Base-by-base conservation (phyloP, 2,113 vertebrate genomes). In the Aphelocoma coerulescens region DNA sequence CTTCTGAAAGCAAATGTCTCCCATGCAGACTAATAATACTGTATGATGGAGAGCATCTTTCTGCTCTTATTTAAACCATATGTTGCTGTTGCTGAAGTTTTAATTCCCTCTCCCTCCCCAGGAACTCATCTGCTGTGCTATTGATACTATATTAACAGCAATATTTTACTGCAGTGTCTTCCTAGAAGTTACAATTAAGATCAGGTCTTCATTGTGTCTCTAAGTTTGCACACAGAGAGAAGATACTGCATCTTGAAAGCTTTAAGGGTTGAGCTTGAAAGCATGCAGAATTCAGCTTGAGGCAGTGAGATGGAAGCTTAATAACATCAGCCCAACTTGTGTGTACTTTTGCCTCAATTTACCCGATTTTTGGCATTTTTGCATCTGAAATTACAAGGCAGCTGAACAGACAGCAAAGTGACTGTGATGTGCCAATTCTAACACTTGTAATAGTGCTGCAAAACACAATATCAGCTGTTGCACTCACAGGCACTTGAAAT, bases 111-210 rank as follows among this genome's bases (percentile, higher is more conserved):
- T 30, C 22, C 4, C 27, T 88, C 54, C 55, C n/a, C 48, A 55
- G 79, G 28, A 92, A 37, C 61, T 93, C 63, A 54, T 93, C 86
- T 95, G 80, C 51, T 92, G 6, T 73, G 23, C 46, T 63, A 16
- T 48, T 92, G 76, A 24, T 86, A 14, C 39, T 52, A 18, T 67
- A 74, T 82, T 87, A 89, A 74, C 46, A 80, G 75, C 67, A 83
- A 7, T 88, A 59, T 76, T 88, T 85, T 80, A 48, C 52, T 77
- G 35, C 39, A n/a, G 4, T 44, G 23, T 51, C 51, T 78, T 91
- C 35, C 48, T 69, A 63, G 63, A 85, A 88, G 65, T 85, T 91
- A 10, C 91, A 90, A 93, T 95, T 95, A 94, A 80, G 66, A 72
- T 67, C 79, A 66, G 71, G 12, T 66, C 55, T 77, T 66, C 55